Base-by-base conservation (phyloP, 23 tunicate species). In the Halocynthia roretzi region DNA sequence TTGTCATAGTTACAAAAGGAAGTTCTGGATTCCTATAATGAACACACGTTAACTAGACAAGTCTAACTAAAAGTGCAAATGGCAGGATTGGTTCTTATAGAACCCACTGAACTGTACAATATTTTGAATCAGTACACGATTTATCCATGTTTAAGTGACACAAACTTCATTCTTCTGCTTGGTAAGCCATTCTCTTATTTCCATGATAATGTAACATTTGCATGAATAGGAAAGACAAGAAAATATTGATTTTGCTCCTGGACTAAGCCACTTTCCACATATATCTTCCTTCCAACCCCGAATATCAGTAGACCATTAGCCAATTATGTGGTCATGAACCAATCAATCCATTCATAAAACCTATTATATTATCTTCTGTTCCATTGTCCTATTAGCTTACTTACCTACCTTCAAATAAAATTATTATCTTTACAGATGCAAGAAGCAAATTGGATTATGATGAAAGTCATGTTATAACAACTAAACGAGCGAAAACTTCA, bases 61-160 rank as follows among this genome's bases (percentile, higher is more conserved):
- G 44, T 31, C 44, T 31, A 31, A 31, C 44, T 31, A 31, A 31
- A 31, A 31, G 44, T 31, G 44, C 44, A 20, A 15, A 74, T 74
- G 78, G 19, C 78, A 53, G 78, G 78, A 54, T 0, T 74, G 2
- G 96, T 89, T 55, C 76, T 89, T 6, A 89, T 89, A 52, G 96
- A 89, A 76, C 96, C 96, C 12, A 89, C 96, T 7, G 88, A 89
- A 56, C 56, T 89, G 73, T 89, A 84, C 53, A 89, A 89, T 48
- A 84, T 89, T 12, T 54, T 89, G 21, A 89, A 89, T 80, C 96
- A 89, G 69, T 73, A 84, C 52, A 84, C 96, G 10, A 72, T 83
- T 6, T 89, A 84, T 84, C 96, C 96, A 6, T 89, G 96, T 53
- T 63, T 89, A 52, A 89, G 96, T 80, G 96, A 89, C 80, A 79